These are phyloP conservation scores for Ennomos quercinarius DNA, from an alignment of 2,888 invertebrate species.

Conservation along the genomic window DNA sequence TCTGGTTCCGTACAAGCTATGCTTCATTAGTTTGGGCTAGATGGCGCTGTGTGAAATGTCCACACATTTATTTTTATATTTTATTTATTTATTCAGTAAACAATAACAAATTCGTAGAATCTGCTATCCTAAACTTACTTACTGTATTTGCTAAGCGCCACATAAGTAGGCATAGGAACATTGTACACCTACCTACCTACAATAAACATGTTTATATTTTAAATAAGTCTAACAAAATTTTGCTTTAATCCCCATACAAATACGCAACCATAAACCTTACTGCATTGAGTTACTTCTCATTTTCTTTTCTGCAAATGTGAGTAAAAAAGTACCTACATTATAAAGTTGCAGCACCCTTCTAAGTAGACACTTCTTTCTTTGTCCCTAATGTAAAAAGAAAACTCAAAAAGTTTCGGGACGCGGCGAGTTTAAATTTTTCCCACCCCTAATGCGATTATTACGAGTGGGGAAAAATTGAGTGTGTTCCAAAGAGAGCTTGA, in stretches of 20 bases:
- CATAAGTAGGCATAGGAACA: no score
- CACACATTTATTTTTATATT: no score
- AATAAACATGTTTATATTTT: constrained; percentile 61
- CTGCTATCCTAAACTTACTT: no score
- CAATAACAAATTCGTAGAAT: no score
- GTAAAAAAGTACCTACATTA: constrained; percentile 60
- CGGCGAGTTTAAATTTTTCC: constrained; percentile 72
- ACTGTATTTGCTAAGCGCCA: constrained; percentile 74
- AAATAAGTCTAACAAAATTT: constrained; percentile 57
- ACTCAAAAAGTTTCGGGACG: constrained; percentile 75
- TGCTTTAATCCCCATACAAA: constrained; percentile 2
- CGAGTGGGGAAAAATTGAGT: constrained; percentile 70
- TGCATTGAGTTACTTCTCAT: not conserved
- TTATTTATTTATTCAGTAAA: no score
- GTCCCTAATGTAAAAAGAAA: constrained; percentile 83
- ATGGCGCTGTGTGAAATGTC: no score
- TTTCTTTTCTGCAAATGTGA: constrained; percentile 35
- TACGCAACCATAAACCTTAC: constrained; percentile 16
- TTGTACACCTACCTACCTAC: no score
- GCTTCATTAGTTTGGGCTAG: no score
- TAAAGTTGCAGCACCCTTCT: constrained; percentile 81
- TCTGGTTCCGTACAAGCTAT: no score
- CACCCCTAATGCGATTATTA: constrained; percentile 84
- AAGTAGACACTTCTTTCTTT: constrained; percentile 76
- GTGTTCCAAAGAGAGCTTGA: constrained; percentile 35